Evolutionary conservation across 2,113 vertebrate genomes (phyloP).

Genomic region (Gracilinanus agilis): DNA sequence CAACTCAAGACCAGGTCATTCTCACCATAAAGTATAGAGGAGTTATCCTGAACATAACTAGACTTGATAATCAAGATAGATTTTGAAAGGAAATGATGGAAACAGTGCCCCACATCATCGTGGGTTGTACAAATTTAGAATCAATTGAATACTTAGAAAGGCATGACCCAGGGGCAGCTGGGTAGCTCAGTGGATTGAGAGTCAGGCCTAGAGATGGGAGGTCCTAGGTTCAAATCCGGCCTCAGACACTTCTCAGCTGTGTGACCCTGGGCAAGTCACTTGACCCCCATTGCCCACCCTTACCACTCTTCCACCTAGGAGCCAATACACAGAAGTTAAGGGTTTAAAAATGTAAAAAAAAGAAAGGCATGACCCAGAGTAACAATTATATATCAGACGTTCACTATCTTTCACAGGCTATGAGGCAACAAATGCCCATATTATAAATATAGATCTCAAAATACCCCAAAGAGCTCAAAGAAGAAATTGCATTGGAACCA

Average conservation of each 20-base stretch:
- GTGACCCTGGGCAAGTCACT: too few species aligned
- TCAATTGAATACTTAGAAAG: background rate
- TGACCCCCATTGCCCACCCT: too few species aligned
- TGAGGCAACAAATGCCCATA: background rate
- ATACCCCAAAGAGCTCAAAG: background rate
- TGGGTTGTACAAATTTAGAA: background rate
- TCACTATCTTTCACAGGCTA: background rate
- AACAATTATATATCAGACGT: background rate
- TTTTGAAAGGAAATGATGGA: background rate
- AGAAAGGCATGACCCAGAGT: background rate
- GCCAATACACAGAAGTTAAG: too few species aligned
- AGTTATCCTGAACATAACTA: background rate
- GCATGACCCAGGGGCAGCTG: background rate
- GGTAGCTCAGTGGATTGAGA: too few species aligned
- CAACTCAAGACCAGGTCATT: background rate
- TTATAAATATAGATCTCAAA: background rate
- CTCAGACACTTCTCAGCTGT: too few species aligned
- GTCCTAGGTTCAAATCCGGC: too few species aligned
- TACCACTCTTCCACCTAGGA: too few species aligned
- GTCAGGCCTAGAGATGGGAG: too few species aligned
- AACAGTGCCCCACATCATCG: background rate
- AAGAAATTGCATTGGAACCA: background rate
- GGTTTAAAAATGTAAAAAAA: too few species aligned
- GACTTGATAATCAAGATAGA: background rate
- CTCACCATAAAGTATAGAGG: background rate